Base-by-base conservation (phyloP, 2,113 vertebrate genomes). In the Kobus ellipsiprymnus region DNA sequence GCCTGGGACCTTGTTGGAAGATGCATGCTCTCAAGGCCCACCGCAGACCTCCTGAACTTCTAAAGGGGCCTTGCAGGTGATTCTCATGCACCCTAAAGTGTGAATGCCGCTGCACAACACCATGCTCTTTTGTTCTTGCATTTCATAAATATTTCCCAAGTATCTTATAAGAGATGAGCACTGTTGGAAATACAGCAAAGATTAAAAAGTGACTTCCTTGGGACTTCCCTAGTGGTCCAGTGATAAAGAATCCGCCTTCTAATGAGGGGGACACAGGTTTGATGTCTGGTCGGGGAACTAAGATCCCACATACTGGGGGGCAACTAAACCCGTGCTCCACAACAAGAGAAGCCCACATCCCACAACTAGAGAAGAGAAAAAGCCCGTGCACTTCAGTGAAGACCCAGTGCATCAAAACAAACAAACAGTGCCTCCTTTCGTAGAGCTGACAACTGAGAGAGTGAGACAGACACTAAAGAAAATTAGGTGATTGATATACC, bases 21-120 rank as follows among this genome's bases (percentile, higher is more conserved):
- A n/a, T 46, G n/a, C 14, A 30, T 0, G 0, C 16, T 77, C 21
- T 55, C 55, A 80, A 48, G 6, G 44, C 5, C 10, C 2, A 8
- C 14, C 0, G 4, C 50, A 21, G 27, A 78, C 19, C 27, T 71
- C 2, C 15, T 23, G 29, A 64, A 55, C 29, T 27, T 19, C 7
- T 40, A 19, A 29, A 7, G 55, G 54, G 23, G 1, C 36, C 21
- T 81, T 62, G 21, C 27, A 6, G 13, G 9, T 55, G 29, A 59
- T 40, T 30, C 60, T 16, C 1, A 19, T 11, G 6, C 27, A 8
- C 23, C 25, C 30, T 50, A 4, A 82, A 30, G 30, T 85, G 16
- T 81, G 33, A 52, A 46, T 54, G 21, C 19, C 2, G 12, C 29
- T 62, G 6, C 1, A 12, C 0, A 1, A 4, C 19, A 25, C 13